Conservation (phyloP, 2,888 invertebrate species). For the Epinotia nisella region DNA sequence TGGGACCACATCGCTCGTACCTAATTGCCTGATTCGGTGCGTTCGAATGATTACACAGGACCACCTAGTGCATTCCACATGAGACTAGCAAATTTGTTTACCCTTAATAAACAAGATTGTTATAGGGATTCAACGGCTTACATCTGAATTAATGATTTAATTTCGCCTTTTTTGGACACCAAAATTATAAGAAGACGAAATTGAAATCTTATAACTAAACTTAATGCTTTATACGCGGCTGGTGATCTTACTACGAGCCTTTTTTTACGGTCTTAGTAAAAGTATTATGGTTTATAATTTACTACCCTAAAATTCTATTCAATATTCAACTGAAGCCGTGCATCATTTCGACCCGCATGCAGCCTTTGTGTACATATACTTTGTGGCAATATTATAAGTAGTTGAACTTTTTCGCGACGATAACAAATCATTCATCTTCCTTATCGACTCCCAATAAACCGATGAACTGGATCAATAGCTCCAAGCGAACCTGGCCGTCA, state of each 20-base stretch:
- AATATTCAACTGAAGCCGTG: neutral
- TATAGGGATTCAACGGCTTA: too few species aligned
- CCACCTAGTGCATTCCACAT: conserved; percentile 43
- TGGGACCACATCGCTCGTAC: conserved; percentile 46
- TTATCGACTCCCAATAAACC: neutral
- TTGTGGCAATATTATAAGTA: neutral
- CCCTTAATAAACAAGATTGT: neutral
- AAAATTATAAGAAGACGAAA: neutral
- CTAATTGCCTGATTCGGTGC: conserved; percentile 47
- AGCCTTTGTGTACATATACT: neutral
- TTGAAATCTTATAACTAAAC: neutral
- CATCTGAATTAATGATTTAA: neutral
- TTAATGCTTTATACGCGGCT: neutral
- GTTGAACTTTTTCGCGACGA: neutral
- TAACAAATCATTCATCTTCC: neutral
- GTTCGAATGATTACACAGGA: conserved; percentile 43
- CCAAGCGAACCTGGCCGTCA: conserved; percentile 31
- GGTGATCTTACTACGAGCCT: neutral
- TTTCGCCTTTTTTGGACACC: neutral
- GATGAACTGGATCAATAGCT: conserved; percentile 6
- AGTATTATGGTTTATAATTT: neutral
- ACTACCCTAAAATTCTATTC: neutral
- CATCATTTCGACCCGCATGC: neutral
- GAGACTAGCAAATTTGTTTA: conserved; percentile 12
- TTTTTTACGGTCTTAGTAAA: neutral